A percentile compares a stretch with the other conserved stretches of the same genome.
These are phyloP conservation scores for Harpagifer antarcticus DNA, from an alignment of 2,797 vertebrate species.

Conservation along the genomic window DNA sequence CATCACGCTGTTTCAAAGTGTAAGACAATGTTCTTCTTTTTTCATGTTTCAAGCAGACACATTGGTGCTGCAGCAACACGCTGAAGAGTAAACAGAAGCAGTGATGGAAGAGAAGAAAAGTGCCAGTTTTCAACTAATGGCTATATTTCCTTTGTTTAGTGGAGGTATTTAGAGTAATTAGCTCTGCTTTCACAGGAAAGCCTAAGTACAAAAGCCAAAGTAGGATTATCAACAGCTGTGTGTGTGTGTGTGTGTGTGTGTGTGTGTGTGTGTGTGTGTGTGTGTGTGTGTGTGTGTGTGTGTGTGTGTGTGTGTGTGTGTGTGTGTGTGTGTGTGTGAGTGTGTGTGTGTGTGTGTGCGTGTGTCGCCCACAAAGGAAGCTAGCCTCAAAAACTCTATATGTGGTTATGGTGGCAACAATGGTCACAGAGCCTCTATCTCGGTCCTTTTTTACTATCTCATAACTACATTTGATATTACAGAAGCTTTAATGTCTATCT, in stretches of 20 bases:
- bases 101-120: constrained; percentile 10
- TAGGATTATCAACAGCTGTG: constrained; percentile 61
- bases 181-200: constrained; percentile 57
- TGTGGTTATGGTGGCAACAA: constrained; percentile 69
- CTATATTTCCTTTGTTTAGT: constrained; percentile 43
- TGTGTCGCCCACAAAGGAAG: constrained; percentile 43
- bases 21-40: constrained; percentile 61
- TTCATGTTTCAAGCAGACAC: constrained; percentile 23
- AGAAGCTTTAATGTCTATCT: constrained; percentile 35
- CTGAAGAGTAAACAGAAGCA: constrained; percentile 40
- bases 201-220: constrained; percentile 54
- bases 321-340: constrained; percentile 31
- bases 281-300: constrained; percentile 32
- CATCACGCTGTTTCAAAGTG: constrained; percentile 40
- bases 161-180: constrained; percentile 63
- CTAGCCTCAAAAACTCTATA: constrained; percentile 61
- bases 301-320: constrained; percentile 16
- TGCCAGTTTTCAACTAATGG: constrained; percentile 25
- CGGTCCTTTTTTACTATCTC: constrained; percentile 47
- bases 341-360: constrained; percentile 12
- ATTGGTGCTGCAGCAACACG: constrained; percentile 31
- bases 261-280: constrained; percentile 18
- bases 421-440: constrained; percentile 61
- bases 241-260: constrained; percentile 22
- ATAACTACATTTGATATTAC: constrained; percentile 47